Evolutionary conservation across 2,797 vertebrate genomes (phyloP).

Genomic region (Arvicola amphibius): DNA sequence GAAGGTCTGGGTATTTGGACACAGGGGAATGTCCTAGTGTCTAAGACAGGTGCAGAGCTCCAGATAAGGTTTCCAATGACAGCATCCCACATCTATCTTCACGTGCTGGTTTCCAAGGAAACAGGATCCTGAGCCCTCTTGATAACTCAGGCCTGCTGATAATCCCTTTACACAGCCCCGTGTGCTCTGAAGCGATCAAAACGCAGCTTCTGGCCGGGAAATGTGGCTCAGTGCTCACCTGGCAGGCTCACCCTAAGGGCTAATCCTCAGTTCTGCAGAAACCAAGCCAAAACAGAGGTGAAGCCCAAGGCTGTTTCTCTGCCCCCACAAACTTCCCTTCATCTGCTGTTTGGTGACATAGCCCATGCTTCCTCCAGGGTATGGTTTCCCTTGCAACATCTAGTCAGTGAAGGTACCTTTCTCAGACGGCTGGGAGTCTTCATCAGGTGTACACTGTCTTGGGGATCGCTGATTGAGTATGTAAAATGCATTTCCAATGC

Average conservation of each 20-base stretch:
- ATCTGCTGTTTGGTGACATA: background rate
- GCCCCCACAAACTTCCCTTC: background rate
- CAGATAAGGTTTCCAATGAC: slow-evolving; percentile 72
- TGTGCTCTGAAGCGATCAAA: slow-evolving; percentile 38
- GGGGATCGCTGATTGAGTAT: background rate
- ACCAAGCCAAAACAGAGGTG: background rate
- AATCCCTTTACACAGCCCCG: slow-evolving; percentile 68
- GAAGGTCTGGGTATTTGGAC: slow-evolving; percentile 52
- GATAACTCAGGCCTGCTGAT: slow-evolving; percentile 59
- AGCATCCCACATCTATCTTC: slow-evolving; percentile 69
- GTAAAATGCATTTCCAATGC: slow-evolving; percentile 21
- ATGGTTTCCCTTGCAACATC: background rate
- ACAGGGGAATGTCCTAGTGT: slow-evolving; percentile 55
- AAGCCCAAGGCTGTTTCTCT: slow-evolving; percentile 14
- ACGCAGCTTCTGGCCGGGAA: background rate
- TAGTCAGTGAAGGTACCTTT: slow-evolving; percentile 24
- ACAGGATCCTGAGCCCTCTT: slow-evolving; percentile 59
- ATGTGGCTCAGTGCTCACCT: background rate
- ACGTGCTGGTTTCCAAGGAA: slow-evolving; percentile 75
- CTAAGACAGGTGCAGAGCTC: slow-evolving; percentile 68
- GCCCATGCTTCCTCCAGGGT: background rate
- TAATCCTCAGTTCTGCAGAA: background rate
- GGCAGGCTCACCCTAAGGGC: background rate
- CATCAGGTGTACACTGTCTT: slow-evolving; percentile 23
- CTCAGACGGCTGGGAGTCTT: slow-evolving; percentile 7